Evolutionary conservation across 2,888 invertebrate genomes (phyloP).

Genomic region (Pristionchus entomophagus): DNA sequence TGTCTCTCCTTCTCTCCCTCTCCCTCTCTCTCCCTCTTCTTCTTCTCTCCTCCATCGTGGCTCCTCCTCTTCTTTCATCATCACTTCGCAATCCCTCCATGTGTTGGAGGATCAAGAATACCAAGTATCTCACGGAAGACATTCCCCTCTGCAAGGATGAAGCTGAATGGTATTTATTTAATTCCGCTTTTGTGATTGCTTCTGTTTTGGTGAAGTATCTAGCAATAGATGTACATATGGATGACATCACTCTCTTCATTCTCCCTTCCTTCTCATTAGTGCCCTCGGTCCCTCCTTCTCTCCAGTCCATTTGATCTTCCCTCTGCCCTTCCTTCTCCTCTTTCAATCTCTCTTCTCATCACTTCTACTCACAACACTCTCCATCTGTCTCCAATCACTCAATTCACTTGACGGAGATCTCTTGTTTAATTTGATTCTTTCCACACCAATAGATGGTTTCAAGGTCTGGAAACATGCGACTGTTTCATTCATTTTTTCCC

Average conservation of each 20-base stretch:
- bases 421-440: background rate
- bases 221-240: no score
- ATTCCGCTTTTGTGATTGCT: background rate
- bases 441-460: no score
- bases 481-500: no score
- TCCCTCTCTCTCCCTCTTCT: constrained; percentile 29
- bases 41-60: constrained; percentile 18
- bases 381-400: constrained; percentile 35
- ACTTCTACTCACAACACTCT: constrained; percentile 16
- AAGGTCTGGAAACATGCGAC: no score
- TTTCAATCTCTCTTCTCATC: background rate
- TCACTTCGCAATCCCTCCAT: background rate
- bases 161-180: constrained; percentile 61
- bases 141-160: constrained; percentile 71
- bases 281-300: constrained; percentile 2
- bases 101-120: constrained; percentile 45
- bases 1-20: background rate
- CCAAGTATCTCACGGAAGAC: constrained; percentile 48
- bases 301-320: background rate
- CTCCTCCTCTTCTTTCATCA: constrained; percentile 26
- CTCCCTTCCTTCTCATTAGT: background rate
- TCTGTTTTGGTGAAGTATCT: background rate
- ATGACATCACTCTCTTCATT: background rate
- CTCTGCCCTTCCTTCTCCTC: background rate
- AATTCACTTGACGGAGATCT: background rate